Percentiles rank a stretch among this genome's conserved stretches.
Evolutionary conservation across 2,113 vertebrate species (phyloP).

Genomic region (Tautogolabrus adspersus): DNA sequence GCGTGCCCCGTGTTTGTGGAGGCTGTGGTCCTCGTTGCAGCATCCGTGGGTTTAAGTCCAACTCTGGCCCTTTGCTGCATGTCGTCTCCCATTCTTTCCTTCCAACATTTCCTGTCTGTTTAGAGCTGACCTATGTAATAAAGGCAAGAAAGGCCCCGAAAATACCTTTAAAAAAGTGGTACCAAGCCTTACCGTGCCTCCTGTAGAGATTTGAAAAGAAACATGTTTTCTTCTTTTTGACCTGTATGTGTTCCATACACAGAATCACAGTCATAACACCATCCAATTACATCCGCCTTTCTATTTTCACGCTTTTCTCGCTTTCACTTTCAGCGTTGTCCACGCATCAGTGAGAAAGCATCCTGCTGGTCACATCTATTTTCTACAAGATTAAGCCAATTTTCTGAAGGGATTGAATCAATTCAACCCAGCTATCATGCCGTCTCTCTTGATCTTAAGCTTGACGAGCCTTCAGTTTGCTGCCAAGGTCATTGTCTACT

Average conservation of each 20-base stretch:
- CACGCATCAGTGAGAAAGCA: background rate
- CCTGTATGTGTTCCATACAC: background rate
- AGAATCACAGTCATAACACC: slow-evolving; percentile 13
- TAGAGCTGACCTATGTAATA: too few species aligned
- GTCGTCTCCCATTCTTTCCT: too few species aligned
- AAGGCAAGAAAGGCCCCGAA: too few species aligned
- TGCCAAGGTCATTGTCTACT: slow-evolving; percentile 42
- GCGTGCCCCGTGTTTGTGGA: too few species aligned
- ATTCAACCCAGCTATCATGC: slow-evolving; percentile 49
- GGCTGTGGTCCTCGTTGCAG: too few species aligned
- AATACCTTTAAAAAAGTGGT: too few species aligned
- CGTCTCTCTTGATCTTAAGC: slow-evolving; percentile 24
- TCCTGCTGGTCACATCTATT: slow-evolving; percentile 41
- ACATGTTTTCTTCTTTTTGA: background rate
- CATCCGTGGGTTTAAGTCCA: too few species aligned
- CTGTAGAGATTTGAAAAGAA: background rate
- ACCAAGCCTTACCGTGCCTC: background rate
- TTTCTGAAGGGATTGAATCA: slow-evolving; percentile 49
- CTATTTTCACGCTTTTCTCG: background rate
- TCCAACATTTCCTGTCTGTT: too few species aligned
- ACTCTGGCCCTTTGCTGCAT: too few species aligned
- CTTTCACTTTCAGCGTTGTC: background rate
- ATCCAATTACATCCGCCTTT: slow-evolving; percentile 10
- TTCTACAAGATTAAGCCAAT: slow-evolving; percentile 51
- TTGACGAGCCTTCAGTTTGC: slow-evolving; percentile 37